These are phyloP conservation scores for Sebastes minor DNA, from an alignment of 2,797 vertebrate species.

Conservation along the genomic window DNA sequence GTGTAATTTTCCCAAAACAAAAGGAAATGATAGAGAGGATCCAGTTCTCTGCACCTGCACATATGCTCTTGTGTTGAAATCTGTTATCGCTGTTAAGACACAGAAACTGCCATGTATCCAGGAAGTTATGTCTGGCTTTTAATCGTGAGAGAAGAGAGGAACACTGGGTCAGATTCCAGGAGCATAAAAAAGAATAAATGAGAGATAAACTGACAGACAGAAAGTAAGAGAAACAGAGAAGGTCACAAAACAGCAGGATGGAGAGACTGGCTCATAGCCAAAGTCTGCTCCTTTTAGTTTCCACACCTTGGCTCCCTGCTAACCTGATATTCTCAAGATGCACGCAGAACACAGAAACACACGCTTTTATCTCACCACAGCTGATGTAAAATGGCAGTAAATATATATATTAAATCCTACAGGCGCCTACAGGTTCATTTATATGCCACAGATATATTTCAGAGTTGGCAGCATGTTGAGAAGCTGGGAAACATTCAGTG, in stretches of 20 bases:
- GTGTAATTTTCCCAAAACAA: conserved; percentile 31
- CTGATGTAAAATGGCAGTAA: conserved; percentile 10
- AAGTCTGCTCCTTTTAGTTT: conserved; percentile 27
- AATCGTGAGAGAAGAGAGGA: conserved; percentile 14
- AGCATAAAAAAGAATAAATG: conserved; percentile 35
- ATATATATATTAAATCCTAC: not conserved
- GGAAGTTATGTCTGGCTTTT: conserved; percentile 36
- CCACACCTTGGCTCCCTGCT: conserved; percentile 29
- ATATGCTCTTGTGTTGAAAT: conserved; percentile 23
- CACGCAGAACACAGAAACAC: conserved; percentile 2
- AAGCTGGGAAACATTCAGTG: conserved; percentile 15
- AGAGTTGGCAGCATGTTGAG: conserved; percentile 8
- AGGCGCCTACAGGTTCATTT: conserved; percentile 9
- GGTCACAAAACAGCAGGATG: conserved; percentile 32
- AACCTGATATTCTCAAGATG: conserved; percentile 51
- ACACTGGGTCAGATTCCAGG: conserved; percentile 33
- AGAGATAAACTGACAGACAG: conserved; percentile 16
- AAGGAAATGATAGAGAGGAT: conserved; percentile 10
- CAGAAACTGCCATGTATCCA: conserved; percentile 11
- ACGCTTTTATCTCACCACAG: conserved; percentile 19
- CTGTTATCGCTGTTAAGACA: conserved; percentile 38
- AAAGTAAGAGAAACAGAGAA: conserved; percentile 17
- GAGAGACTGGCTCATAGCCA: conserved; percentile 23
- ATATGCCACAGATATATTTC: conserved; percentile 4
- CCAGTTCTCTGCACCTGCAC: conserved; percentile 50